Evolutionary conservation across 1,140 invertebrate genomes (phyloP).

Genomic region (Reticulitermes speratus): DNA sequence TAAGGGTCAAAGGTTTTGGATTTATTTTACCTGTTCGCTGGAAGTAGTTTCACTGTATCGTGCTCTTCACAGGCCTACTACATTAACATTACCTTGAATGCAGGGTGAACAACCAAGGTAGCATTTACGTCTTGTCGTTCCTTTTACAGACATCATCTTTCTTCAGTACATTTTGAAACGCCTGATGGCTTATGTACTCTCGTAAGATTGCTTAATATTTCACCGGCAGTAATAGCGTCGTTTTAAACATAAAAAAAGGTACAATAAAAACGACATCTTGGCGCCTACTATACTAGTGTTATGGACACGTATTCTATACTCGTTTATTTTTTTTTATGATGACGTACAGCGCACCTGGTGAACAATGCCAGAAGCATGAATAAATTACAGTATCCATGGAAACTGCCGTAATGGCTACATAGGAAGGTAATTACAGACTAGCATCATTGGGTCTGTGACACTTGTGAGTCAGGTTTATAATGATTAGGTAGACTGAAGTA

Average conservation of each 20-base stretch:
- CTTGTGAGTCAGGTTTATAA: neutral
- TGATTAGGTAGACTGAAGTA: neutral
- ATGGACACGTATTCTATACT: neutral
- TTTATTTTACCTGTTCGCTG: neutral
- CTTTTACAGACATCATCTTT: neutral
- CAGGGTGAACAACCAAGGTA: neutral
- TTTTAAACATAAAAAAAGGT: neutral
- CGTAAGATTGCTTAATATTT: conserved; percentile 17
- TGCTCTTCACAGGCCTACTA: neutral
- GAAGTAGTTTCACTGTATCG: neutral
- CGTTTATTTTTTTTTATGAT: conserved; percentile 5
- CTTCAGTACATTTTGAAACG: neutral
- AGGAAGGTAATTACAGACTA: neutral
- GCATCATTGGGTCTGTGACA: neutral
- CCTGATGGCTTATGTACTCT: neutral
- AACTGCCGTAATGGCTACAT: neutral
- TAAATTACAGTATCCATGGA: neutral
- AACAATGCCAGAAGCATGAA: conserved; percentile 15
- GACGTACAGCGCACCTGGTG: neutral
- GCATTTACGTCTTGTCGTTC: neutral
- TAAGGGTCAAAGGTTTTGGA: neutral
- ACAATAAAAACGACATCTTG: neutral
- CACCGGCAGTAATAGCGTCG: neutral
- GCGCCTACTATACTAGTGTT: neutral
- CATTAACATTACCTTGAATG: neutral